phyloP scores from a whole-genome alignment of 2,797 vertebrate species.

The Cryptoblepharus egeriae region DNA sequence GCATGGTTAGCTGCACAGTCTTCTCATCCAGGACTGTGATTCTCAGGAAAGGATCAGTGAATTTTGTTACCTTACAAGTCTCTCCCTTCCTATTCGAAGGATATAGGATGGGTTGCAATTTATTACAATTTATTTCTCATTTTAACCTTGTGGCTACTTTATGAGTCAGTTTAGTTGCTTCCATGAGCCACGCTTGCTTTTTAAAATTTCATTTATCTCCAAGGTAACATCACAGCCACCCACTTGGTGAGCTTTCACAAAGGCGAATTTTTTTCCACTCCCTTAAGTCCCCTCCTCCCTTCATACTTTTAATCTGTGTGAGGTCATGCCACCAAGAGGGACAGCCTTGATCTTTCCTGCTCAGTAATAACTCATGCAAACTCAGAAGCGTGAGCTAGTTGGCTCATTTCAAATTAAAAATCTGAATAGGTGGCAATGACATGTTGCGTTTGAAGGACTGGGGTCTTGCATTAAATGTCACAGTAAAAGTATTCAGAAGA shows the following conservation, averaged over 20 bases:
- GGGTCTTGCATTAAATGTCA: not conserved
- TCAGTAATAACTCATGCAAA: not conserved
- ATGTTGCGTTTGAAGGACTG: not conserved
- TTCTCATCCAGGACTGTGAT: not conserved
- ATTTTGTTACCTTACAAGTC: not conserved
- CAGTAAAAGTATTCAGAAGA: not conserved
- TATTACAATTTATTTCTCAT: not conserved
- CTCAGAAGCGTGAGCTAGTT: not conserved
- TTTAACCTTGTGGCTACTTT: not conserved
- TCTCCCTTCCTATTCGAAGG: not conserved
- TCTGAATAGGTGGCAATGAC: not conserved
- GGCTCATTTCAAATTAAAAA: conserved; percentile 5
- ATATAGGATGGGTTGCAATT: not conserved
- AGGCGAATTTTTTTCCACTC: not conserved
- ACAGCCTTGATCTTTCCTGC: not conserved
- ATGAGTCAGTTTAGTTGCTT: not conserved
- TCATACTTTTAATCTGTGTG: not conserved
- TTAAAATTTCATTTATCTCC: not conserved
- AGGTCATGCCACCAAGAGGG: not conserved
- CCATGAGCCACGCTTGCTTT: not conserved
- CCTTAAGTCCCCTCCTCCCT: not conserved
- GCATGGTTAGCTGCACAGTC: not conserved
- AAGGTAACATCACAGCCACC: not conserved
- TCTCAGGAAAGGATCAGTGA: no score
- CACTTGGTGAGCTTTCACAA: not conserved